Evolutionary conservation across 2,113 vertebrate species (phyloP).

Genomic region (Poecilia latipinna): DNA sequence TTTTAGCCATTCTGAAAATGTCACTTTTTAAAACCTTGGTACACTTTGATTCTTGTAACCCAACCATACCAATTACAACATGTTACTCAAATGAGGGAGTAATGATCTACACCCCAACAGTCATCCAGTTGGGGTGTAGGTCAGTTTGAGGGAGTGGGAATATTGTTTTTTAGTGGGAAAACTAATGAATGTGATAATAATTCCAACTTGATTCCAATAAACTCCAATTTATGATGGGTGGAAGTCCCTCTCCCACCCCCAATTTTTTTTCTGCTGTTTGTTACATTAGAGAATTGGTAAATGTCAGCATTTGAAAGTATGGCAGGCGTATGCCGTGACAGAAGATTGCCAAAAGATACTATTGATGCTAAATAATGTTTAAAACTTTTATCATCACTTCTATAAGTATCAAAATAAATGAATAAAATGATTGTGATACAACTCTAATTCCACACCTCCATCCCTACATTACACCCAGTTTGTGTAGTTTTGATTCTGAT

Average conservation of each 20-base stretch:
- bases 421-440: no score
- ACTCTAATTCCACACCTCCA: no score
- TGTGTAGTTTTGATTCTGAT: no score
- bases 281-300: no score
- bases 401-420: no score
- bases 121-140: no score
- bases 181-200: background rate
- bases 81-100: background rate
- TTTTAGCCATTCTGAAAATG: background rate
- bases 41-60: background rate
- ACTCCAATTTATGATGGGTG: background rate
- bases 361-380: background rate
- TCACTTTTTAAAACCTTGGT: background rate
- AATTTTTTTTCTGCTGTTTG: no score
- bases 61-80: background rate
- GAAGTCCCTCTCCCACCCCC: no score
- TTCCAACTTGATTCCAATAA: background rate
- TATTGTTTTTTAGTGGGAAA: background rate
- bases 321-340: background rate
- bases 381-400: no score
- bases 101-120: no score
- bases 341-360: background rate
- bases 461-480: no score
- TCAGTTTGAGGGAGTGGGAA: background rate
- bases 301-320: no score